Conservation (phyloP, 2,113 vertebrate species). For the Tachuris rubrigastra region DNA sequence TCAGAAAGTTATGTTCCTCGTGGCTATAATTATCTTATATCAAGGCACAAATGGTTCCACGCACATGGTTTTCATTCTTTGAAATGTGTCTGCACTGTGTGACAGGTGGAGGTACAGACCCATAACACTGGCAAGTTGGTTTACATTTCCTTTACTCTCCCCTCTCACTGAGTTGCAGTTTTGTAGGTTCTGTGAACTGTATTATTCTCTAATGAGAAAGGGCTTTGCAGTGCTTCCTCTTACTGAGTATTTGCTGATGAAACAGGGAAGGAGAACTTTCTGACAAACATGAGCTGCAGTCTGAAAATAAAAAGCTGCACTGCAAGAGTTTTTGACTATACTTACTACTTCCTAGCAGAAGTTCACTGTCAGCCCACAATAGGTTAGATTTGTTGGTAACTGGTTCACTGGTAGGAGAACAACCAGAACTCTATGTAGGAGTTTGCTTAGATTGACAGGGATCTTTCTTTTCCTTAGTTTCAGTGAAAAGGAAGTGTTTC, state of each 20-base stretch:
- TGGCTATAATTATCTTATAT: neutral
- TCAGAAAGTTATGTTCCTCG: neutral
- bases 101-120: neutral
- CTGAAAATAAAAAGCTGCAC: neutral
- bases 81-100: neutral
- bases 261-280: neutral
- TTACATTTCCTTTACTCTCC: neutral
- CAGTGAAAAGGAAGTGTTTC: neutral
- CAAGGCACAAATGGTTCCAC: neutral
- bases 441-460: neutral
- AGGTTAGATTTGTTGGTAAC: neutral
- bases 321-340: neutral
- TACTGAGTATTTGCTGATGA: neutral
- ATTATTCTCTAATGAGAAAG: neutral
- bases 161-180: neutral
- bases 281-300: neutral
- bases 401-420: neutral
- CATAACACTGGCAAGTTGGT: neutral
- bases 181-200: neutral
- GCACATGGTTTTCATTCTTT: neutral
- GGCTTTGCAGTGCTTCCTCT: neutral
- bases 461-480: neutral
- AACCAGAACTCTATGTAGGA: neutral
- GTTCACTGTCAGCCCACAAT: neutral
- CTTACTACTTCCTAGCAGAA: neutral